Conservation (phyloP, 1,140 invertebrate genomes). For the Spodoptera litura region DNA sequence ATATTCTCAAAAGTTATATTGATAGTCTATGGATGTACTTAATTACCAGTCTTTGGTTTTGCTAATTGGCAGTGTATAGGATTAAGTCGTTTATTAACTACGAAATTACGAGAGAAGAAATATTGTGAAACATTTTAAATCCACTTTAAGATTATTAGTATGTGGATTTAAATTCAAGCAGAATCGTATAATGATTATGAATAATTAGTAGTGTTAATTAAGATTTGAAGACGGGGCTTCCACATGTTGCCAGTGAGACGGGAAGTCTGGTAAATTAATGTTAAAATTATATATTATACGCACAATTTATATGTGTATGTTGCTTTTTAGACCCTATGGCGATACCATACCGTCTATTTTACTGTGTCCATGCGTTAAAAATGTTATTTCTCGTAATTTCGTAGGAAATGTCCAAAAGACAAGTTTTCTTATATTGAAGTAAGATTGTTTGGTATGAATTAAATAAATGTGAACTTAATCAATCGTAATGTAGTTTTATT, state of each 20-base stretch:
- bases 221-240: not conserved
- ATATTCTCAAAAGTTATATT: not conserved
- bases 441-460: slow-evolving; percentile 29
- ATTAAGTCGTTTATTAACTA: not conserved
- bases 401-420: not conserved
- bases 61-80: not conserved
- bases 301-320: not conserved
- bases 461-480: slow-evolving; percentile 34
- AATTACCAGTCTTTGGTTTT: too few relatives aligned
- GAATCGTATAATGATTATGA: too few relatives aligned
- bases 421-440: not conserved
- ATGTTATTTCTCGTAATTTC: not conserved
- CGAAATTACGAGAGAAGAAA: slow-evolving; percentile 2
- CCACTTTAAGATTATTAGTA: too few relatives aligned
- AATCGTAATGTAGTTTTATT: slow-evolving; percentile 13
- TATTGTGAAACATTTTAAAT: not conserved
- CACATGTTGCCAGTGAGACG: not conserved
- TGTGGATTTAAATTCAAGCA: too few relatives aligned
- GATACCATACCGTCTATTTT: not conserved
- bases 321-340: not conserved
- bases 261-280: not conserved
- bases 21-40: not conserved
- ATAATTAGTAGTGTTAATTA: too few relatives aligned
- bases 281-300: slow-evolving; percentile 3
- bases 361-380: too few relatives aligned